A percentile compares a stretch with the other conserved stretches of the same genome.
phyloP scores from a whole-genome alignment of 2,113 vertebrate genomes.

The Nerophis lumbriciformis region DNA sequence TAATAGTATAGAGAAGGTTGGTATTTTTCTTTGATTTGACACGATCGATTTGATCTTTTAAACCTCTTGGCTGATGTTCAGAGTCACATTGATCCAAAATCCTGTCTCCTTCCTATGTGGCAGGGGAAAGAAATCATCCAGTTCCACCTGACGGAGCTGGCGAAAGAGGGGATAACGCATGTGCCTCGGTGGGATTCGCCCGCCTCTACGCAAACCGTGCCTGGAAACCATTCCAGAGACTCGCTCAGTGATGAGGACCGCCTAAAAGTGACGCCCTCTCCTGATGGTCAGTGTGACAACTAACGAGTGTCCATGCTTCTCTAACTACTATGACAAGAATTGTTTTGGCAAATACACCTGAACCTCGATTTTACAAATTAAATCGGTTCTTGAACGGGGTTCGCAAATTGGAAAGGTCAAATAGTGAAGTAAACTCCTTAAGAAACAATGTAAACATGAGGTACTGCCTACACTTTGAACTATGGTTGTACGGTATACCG shows the following conservation, averaged over 20 bases:
- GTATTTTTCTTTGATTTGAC: constrained; percentile 1
- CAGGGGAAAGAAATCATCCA: constrained; percentile 98
- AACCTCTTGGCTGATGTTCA: background rate
- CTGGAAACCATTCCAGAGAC: constrained; percentile 61
- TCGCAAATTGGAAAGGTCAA: no score
- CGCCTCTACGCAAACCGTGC: constrained; percentile 61
- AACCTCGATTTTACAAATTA: no score
- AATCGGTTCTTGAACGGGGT: no score
- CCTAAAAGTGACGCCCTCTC: constrained; percentile 64
- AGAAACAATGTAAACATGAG: no score
- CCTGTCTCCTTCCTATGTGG: background rate
- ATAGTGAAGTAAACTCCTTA: no score
- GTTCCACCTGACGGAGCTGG: constrained; percentile 85
- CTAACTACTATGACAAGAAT: no score
- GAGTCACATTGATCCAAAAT: background rate
- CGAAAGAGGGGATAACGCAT: constrained; percentile 83
- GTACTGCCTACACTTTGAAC: no score
- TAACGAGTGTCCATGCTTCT: no score
- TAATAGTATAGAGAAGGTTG: constrained; percentile 91
- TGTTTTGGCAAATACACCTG: no score
- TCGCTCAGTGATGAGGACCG: constrained; percentile 64
- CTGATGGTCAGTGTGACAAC: constrained; percentile 71
- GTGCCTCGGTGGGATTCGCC: constrained; percentile 83
- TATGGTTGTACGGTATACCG: no score
- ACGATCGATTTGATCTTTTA: no score